These are phyloP conservation scores for Andrena marginata DNA, from an alignment of 2,888 invertebrate species.

Conservation along the genomic window DNA sequence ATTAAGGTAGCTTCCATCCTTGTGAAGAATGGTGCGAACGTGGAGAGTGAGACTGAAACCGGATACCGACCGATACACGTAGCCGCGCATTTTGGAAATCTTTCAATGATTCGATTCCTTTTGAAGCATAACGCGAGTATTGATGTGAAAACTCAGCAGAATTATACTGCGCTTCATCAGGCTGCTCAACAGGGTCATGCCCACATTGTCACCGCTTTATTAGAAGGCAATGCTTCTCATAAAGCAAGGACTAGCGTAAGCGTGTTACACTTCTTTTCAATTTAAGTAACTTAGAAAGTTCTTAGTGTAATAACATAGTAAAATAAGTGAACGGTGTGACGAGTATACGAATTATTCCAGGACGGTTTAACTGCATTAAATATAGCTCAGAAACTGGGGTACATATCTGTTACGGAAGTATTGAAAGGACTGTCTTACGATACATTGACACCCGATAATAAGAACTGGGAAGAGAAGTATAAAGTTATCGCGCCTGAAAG, in stretches of 20 bases:
- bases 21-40: slow-evolving; percentile 91
- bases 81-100: slow-evolving; percentile 98
- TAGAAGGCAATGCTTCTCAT: slow-evolving; percentile 97
- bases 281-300: neutral
- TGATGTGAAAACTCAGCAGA: slow-evolving; percentile 89
- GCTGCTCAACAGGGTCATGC: slow-evolving; percentile 99
- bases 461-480: slow-evolving; percentile 95
- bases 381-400: slow-evolving; percentile 98
- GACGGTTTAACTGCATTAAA: slow-evolving; percentile 98
- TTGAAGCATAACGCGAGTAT: slow-evolving; percentile 96
- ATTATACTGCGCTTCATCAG: slow-evolving; percentile 98
- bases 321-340: neutral
- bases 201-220: slow-evolving; percentile 95
- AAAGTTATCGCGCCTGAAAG: slow-evolving; percentile 98
- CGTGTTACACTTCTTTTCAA: neutral
- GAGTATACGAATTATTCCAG: slow-evolving; percentile 85
- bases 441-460: slow-evolving; percentile 85
- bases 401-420: slow-evolving; percentile 99
- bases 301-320: neutral
- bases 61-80: slow-evolving; percentile 99
- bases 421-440: slow-evolving; percentile 89
- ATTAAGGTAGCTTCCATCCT: slow-evolving; percentile 94
- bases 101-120: slow-evolving; percentile 95
- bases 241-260: slow-evolving; percentile 95
- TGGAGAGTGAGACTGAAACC: slow-evolving; percentile 91